These are phyloP conservation scores for Hipparchia sbordonii DNA, from an alignment of 2,888 invertebrate species.

Conservation along the genomic window DNA sequence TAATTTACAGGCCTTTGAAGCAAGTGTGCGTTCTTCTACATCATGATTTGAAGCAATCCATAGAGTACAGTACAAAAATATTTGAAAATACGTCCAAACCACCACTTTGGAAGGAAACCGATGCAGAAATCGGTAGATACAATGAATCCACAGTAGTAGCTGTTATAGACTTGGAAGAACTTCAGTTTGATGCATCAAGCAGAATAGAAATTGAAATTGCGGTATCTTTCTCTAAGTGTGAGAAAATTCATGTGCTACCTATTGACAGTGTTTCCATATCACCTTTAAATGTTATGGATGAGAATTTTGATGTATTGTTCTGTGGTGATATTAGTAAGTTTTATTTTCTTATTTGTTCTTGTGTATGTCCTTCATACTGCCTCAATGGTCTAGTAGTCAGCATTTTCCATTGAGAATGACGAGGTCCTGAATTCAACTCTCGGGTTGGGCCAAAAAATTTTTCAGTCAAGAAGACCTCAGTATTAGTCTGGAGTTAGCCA, in stretches of 20 bases:
- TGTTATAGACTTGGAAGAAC: slow-evolving; percentile 56
- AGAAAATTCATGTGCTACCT: slow-evolving; percentile 54
- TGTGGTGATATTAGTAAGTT: slow-evolving; percentile 12
- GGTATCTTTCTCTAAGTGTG: slow-evolving; percentile 52
- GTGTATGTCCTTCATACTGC: neutral
- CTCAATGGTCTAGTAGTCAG: too few species aligned
- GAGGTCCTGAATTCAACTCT: too few species aligned
- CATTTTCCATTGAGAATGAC: too few species aligned
- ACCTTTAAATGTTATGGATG: slow-evolving; percentile 54
- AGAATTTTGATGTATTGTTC: slow-evolving; percentile 59
- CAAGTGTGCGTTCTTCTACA: slow-evolving; percentile 59
- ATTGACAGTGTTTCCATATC: slow-evolving; percentile 59
- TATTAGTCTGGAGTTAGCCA: too few species aligned
- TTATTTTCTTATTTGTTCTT: neutral
- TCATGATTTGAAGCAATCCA: slow-evolving; percentile 44
- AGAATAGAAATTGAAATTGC: slow-evolving; percentile 58
- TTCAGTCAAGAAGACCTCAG: too few species aligned
- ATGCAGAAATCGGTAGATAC: slow-evolving; percentile 44
- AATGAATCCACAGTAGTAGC: slow-evolving; percentile 49
- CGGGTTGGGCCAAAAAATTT: too few species aligned
- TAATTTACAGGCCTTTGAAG: slow-evolving; percentile 57
- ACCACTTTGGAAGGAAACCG: slow-evolving; percentile 57
- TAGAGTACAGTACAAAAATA: slow-evolving; percentile 62
- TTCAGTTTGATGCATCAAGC: slow-evolving; percentile 50
- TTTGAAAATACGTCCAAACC: slow-evolving; percentile 47